Base-by-base conservation (phyloP, 2,797 vertebrate genomes). In the Paedocypris micromegethes region DNA sequence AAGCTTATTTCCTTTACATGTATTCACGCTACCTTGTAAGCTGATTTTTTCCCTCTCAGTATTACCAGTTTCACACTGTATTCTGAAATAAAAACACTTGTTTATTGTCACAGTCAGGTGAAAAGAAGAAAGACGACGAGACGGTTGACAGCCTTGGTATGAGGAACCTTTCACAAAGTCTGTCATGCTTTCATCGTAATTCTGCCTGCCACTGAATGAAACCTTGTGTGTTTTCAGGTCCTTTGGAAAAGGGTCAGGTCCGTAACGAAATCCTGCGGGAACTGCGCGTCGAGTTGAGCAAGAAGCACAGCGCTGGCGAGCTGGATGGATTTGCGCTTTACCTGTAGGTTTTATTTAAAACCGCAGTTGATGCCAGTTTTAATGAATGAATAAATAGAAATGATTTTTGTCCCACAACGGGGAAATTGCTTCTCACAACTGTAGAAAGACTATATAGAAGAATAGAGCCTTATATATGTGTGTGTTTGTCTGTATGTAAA, bases 81-180 rank as follows among this genome's bases (percentile, higher is more conserved):
- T 50, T 53, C 38, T 7, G n/a, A n/a, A 3, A 45, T 56, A 9
- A 45, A 41, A 6, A 4, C 60, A 2, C 6, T 2, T 41, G 5
- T 49, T 48, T 75, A 62, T 73, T 3, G 73, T 77, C 76, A 64
- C 72, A 99, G 97, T 98, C 97, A 3, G 97, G 97, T 7, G 97
- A 98, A 82, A 99, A 99, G 84, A 99, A 98, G 86, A 99, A 99
- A 64, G 97, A 99, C 38, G 97, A 99, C 62, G 97, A 99, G 83
- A 98, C 97, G 1, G 95, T 99, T 40, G 97, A 98, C 86, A 99
- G 95, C 77, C 85, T 98, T 68, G 97, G 97, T 99, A 85, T 91
- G 93, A 56, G 71, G 4, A 23, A 47, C 0, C 1, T 5, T 8
- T 54, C 39, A 61, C 4, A 4, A 0, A 0, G 39, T 54, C 7